Evolutionary conservation across 2,797 vertebrate species (phyloP), one percentile per base, ranked within the genome.

Genomic region (Salmo trutta): DNA sequence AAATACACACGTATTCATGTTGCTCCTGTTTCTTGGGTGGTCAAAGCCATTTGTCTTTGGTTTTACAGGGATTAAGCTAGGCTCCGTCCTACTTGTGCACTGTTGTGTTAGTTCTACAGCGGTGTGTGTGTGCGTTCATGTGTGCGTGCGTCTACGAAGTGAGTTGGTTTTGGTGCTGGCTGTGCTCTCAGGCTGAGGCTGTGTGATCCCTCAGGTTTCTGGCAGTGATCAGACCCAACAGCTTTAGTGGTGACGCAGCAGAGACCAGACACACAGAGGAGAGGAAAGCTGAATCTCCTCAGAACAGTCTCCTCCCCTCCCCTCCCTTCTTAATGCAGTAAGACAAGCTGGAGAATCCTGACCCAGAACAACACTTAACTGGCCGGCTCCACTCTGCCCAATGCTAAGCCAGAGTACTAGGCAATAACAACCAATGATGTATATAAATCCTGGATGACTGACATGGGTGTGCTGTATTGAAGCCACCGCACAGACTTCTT

Each of bases 191-290:
- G 83, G 82, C 88, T 86, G 84, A 83, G 79, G 86, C 86, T 84
- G 16, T 52, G 41, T 67, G 62, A 66, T 41, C 21, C 82, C 83
- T 75, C 89, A 86, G 86, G 83, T 86, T 85, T 47, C 41, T 47
- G 41, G 90, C 90, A 88, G 82, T 75, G 83, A 81, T 91, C 88
- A 88, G 31, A 84, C 75, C 85, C 82, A 85, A 83, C 67, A 52
- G 83, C 81, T 87, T 88, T 87, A 86, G 81, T 81, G 82, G 84
- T 89, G 87, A 90, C 90, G 87, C 86, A 90, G 90, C 88, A 90
- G 80, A 87, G 90, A 86, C 86, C 31, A 21, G 70, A 85, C 70
- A 85, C 74, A 71, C 77, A 83, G 78, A 83, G 71, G 78, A 47
- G 41, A 47, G 41, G 10, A 74, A 75, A 75, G 27, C 19, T 51